These are phyloP conservation scores for Diaprepes abbreviatus DNA, from an alignment of 2,888 invertebrate genomes.

Conservation along the genomic window DNA sequence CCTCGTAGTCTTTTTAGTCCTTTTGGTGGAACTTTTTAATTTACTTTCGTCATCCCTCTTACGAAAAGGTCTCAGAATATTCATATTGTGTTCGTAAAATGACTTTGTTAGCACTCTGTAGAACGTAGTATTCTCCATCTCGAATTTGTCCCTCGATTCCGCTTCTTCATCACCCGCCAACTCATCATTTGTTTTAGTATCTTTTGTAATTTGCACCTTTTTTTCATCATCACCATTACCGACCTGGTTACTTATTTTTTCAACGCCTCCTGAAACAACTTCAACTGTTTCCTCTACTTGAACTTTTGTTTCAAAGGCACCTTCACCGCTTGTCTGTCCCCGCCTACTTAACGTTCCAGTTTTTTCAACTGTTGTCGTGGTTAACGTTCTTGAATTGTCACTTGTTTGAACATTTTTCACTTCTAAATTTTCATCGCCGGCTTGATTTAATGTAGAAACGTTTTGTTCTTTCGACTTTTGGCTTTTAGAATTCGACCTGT, in stretches of 20 bases:
- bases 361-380: background rate
- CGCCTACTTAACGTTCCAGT: background rate
- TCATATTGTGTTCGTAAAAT: constrained; percentile 31
- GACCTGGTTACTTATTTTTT: background rate
- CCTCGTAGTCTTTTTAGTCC: constrained; percentile 25
- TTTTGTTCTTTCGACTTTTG: constrained; percentile 3
- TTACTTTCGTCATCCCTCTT: background rate
- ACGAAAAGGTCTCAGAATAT: constrained; percentile 9
- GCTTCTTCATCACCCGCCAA: constrained; percentile 24
- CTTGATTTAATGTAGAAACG: background rate
- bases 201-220: background rate
- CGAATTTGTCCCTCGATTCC: constrained; percentile 38
- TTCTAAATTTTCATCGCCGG: background rate
- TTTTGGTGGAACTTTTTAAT: constrained; percentile 28
- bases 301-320: background rate
- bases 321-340: background rate
- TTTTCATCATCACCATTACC: background rate
- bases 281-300: background rate
- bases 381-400: background rate
- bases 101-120: constrained; percentile 40
- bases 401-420: background rate
- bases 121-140: constrained; percentile 36
- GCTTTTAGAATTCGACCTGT: constrained; percentile 4
- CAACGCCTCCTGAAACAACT: background rate
- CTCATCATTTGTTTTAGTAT: background rate